A percentile compares a stretch with the other conserved stretches of the same genome.
These are phyloP conservation scores for Meghimatium bilineatum DNA, from an alignment of 2,888 invertebrate genomes.

Conservation along the genomic window DNA sequence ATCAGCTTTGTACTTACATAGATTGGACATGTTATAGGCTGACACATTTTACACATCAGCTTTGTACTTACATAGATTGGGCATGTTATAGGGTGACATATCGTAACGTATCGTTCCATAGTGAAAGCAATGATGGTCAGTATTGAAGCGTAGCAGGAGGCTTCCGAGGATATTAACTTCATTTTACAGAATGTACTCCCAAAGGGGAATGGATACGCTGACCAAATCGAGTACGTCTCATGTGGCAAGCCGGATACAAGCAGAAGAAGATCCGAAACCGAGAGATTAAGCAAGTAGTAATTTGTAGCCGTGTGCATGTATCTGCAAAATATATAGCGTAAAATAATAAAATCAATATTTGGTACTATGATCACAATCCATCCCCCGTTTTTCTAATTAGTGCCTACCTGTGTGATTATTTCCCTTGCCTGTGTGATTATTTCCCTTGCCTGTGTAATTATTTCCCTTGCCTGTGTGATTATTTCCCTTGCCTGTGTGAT, in stretches of 20 bases:
- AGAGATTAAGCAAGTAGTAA: background rate
- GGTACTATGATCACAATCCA: too few relatives aligned
- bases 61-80: conserved; percentile 79
- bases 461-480: too few relatives aligned
- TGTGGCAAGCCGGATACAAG: conserved; percentile 89
- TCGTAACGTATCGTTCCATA: conserved; percentile 90
- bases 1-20: too few relatives aligned
- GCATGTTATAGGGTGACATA: conserved; percentile 87
- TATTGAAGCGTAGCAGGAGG: conserved; percentile 84
- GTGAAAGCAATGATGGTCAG: conserved; percentile 89
- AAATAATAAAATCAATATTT: too few relatives aligned
- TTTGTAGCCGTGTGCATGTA: background rate
- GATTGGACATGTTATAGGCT: too few relatives aligned
- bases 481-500: too few relatives aligned
- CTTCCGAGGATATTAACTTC: conserved; percentile 88
- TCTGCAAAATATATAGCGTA: conserved; percentile 76
- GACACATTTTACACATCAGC: too few relatives aligned
- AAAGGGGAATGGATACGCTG: conserved; percentile 79
- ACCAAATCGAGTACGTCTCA: conserved; percentile 82
- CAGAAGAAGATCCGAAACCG: background rate
- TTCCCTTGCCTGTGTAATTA: too few relatives aligned
- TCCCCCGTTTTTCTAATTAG: too few relatives aligned
- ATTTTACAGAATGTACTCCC: conserved; percentile 87
- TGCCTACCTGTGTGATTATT: too few relatives aligned
- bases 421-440: too few relatives aligned